Evolutionary conservation across 2,797 vertebrate genomes (phyloP), one percentile per base, ranked within the genome.

Genomic region (Rhinatrema bivittatum): DNA sequence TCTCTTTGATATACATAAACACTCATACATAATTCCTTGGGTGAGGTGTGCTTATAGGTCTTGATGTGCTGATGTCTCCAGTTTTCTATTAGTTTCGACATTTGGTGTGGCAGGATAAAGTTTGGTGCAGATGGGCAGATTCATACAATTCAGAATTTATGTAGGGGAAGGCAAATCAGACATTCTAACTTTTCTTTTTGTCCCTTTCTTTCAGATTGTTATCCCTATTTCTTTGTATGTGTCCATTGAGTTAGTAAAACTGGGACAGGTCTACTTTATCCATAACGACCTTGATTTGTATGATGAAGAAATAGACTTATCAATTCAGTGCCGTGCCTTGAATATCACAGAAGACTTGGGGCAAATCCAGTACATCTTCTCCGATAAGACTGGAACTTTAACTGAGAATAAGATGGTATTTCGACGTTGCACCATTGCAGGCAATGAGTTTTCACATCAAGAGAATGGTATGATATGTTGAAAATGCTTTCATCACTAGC

Each of bases 341-440:
- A 97, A 96, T 62, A 94, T 98, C 72, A 87, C 92, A 1, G 94
- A 99, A 61, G 93, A 97, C 81, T 78, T 98, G 26, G 93, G 94
- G 3, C 94, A 99, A 85, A 91, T 96, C 46, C 84, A 94, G 8
- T 87, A 93, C 36, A 59, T 99, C 53, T 97, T 98, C 78, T 94
- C 93, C 2, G 94, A 99, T 79, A 98, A 98, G 82, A 97, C 95
- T 0, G 94, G 94, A 21, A 99, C 94, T 1, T 79, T 99, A 32
- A 99, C 94, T 0, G 93, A 99, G 70, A 99, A 98, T 68, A 98
- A 92, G 79, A 99, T 98, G 95, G 91, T 94, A 17, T 98, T 98
- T 49, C 76, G 91, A 3, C 84, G 91, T 38, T 97, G 94, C 50
- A 86, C 86, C 43, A 58, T 99, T 6, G 68, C 87, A 70, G 94